Evolutionary conservation across 2,888 invertebrate species (phyloP), one percentile per base, ranked within the genome.

Genomic region (Azorinus chamasolen): DNA sequence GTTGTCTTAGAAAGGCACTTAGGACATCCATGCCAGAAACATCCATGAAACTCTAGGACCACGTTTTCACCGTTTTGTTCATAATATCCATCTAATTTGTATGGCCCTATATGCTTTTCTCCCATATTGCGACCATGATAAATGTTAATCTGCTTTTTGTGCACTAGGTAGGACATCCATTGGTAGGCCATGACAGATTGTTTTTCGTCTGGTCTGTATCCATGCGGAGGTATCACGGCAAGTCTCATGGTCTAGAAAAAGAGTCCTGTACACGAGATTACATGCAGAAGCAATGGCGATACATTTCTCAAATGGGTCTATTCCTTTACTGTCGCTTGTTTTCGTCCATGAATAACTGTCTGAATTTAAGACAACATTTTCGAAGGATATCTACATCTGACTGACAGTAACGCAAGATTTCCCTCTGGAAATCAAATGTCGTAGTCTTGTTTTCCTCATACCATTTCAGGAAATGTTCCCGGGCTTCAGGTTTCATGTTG

Each of bases 1-100:
- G 75, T 76, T 8, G 43, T 51, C 24, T 45, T 57, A n/a, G 75
- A 46, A 45, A 54, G 68, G 16, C 66, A 62, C 18, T 57, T 62
- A 10, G 57, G 74, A 59, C 65, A 55, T 0, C 69, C 73, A 43
- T 76, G 73, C 80, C 73, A 80, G 41, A 77, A 78, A 45, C 62
- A 50, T 6, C 73, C 74, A 48, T 79, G 73, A 27, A 73, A 79
- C 63, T 76, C 76, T 2, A 75, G 25, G 14, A 76, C 75, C 14
- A 51, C 48, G n/a, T 58, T 27, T 22, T 72, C 58, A 10, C 41
- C 58, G 14, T 32, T 18, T 5, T 2, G 8, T 51, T 69, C 69
- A 20, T 69, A 75, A 46, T 69, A 75, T 2, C 74, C 69, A 45
- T 75, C 74, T 1, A 63, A 55, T 51, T 46, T 57, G 32, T 75